Conservation (phyloP, 92 coral and sea anemone genomes). For the Phenganax stokvisi region DNA sequence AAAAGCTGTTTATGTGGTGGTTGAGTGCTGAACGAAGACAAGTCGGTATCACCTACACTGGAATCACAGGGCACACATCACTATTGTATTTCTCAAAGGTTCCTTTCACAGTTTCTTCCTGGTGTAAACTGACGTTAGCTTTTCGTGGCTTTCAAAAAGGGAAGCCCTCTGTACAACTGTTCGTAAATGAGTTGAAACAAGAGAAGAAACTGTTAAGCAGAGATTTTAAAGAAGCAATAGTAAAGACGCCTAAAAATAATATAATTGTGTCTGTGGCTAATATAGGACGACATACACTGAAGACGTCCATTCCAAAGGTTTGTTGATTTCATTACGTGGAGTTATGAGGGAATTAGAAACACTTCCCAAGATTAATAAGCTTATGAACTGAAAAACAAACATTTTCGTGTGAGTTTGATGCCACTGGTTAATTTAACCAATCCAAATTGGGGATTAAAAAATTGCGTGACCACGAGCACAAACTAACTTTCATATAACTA, state of each 20-base stretch:
- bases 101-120: not conserved
- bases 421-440: too few species aligned
- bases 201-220: not conserved
- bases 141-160: not conserved
- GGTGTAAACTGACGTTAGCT: not conserved
- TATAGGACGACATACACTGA: not conserved
- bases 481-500: too few species aligned
- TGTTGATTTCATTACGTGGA: not conserved
- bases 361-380: not conserved
- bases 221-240: not conserved
- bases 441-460: too few species aligned
- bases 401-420: not conserved
- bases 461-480: too few species aligned
- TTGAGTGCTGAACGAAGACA: not conserved
- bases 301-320: not conserved
- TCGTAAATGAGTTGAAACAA: not conserved
- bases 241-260: not conserved
- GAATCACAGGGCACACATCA: not conserved
- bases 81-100: not conserved
- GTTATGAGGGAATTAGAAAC: not conserved
- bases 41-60: conserved; percentile 18
- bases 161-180: not conserved
- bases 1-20: conserved; percentile 6
- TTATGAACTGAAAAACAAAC: not conserved
- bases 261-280: not conserved